Base-by-base conservation (phyloP, 2,113 vertebrate genomes). In the Erythrocebus patas region DNA sequence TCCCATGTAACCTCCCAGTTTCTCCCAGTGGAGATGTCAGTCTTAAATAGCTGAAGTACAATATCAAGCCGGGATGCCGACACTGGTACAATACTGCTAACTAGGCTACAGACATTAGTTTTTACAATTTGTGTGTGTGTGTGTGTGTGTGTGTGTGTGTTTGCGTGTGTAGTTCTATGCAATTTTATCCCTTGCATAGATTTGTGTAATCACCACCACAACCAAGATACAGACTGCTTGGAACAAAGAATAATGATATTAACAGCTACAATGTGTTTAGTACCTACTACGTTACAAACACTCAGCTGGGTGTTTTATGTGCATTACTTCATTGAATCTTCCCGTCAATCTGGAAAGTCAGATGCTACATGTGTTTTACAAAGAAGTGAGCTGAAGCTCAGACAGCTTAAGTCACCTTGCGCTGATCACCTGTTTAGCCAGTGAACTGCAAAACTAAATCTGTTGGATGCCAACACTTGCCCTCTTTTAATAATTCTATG, bases 361-460 rank as follows among this genome's bases (percentile, higher is more conserved):
- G 68, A 61, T 38, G 93, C 57, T 92, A 5, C 75, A 32, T 14
- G 8, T 43, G 40, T 92, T 93, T 91, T 59, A 70, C 23, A 40
- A 83, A 92, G 38, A 91, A 75, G 38, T 40, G 81, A 91, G 83
- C 52, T 45, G 52, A 89, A 72, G 30, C 22, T 84, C 25, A 61
- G 38, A 40, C 16, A 25, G 8, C 57, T 59, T 55, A 75, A 59
- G n/a, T 20, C 35, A 55, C n/a, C 6, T 55, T 64, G 57, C 11
- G 14, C 17, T 7, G 27, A 9, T 61, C 57, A 52, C 50, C 66
- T 45, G n/a, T 14, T 50, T 13, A 30, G 18, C 13, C 30, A 57
- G 76, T 12, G 59, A 61, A 48, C 2, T 45, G 55, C 17, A 80
- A 75, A 80, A 27, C 10, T 50, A 6, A 25, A 38, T 38, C 79